phyloP scores from a whole-genome alignment of 2,797 vertebrate species.

The Apogon talboti region DNA sequence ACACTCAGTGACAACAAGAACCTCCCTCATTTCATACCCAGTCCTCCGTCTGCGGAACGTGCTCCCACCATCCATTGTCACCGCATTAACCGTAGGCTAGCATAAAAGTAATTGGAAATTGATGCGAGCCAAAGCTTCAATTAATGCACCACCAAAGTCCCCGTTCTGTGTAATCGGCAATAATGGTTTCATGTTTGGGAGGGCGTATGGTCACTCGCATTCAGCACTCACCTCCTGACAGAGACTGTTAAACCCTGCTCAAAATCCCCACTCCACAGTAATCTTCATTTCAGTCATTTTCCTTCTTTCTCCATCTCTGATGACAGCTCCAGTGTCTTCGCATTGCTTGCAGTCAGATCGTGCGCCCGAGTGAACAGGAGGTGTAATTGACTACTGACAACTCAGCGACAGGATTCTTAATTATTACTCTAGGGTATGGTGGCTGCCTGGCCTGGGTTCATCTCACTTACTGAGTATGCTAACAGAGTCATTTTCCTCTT shows the following conservation, averaged over 20 bases:
- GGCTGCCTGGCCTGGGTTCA: slow-evolving; percentile 76
- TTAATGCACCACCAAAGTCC: slow-evolving; percentile 85
- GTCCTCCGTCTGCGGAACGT: slow-evolving; percentile 66
- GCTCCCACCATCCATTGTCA: slow-evolving; percentile 79
- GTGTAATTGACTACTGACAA: slow-evolving; percentile 88
- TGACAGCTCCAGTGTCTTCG: slow-evolving; percentile 75
- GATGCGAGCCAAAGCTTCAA: slow-evolving; percentile 85
- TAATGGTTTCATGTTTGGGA: slow-evolving; percentile 86
- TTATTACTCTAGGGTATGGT: slow-evolving; percentile 84
- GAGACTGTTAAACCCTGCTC: slow-evolving; percentile 76
- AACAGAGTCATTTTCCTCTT: slow-evolving; percentile 76
- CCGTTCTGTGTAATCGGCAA: slow-evolving; percentile 85
- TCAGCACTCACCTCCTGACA: slow-evolving; percentile 85
- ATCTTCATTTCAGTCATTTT: slow-evolving; percentile 84
- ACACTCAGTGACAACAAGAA: slow-evolving; percentile 51
- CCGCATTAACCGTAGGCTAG: slow-evolving; percentile 86
- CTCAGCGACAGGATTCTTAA: slow-evolving; percentile 84
- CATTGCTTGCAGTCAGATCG: slow-evolving; percentile 79
- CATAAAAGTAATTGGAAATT: slow-evolving; percentile 89
- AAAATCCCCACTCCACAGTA: slow-evolving; percentile 79
- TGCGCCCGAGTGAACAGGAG: slow-evolving; percentile 77
- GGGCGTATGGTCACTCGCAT: slow-evolving; percentile 80
- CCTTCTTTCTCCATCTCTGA: slow-evolving; percentile 78
- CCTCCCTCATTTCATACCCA: slow-evolving; percentile 65
- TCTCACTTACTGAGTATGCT: slow-evolving; percentile 72